A percentile compares a stretch with the other conserved stretches of the same genome.
phyloP scores from a whole-genome alignment of 1,140 invertebrate species.

The Drosophila tropicalis region DNA sequence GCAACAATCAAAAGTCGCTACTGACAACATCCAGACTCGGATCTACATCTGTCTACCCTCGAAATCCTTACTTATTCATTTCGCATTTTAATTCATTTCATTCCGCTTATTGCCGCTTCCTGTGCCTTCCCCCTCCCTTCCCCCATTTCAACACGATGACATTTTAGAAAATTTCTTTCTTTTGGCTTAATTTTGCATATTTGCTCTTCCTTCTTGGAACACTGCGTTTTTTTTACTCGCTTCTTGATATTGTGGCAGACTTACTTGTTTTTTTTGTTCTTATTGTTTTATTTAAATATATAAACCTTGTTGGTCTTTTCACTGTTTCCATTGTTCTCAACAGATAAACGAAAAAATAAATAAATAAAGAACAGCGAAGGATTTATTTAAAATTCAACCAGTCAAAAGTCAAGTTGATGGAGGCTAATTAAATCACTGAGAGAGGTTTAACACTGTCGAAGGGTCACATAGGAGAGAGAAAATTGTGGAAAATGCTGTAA shows the following conservation, averaged over 20 bases:
- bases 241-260: constrained; percentile 25
- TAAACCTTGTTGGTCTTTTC: constrained; percentile 1
- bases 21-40: constrained; percentile 44
- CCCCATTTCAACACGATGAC: constrained; percentile 12
- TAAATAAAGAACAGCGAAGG: constrained; percentile 16
- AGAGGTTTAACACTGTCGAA: constrained; percentile 18
- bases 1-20: constrained; percentile 56
- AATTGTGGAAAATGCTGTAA: neutral
- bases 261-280: constrained; percentile 6
- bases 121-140: neutral
- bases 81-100: constrained; percentile 55
- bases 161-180: constrained; percentile 47
- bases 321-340: constrained; percentile 10
- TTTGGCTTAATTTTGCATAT: constrained; percentile 41
- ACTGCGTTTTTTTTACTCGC: neutral
- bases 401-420: constrained; percentile 53
- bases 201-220: constrained; percentile 17
- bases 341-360: constrained; percentile 32
- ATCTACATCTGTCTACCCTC: constrained; percentile 16
- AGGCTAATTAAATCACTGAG: constrained; percentile 53
- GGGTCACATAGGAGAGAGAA: neutral
- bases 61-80: constrained; percentile 20
- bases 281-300: constrained; percentile 32
- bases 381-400: constrained; percentile 56
- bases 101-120: constrained; percentile 24